A percentile compares a stretch with the other conserved stretches of the same genome.
Conservation (phyloP, 2,888 invertebrate genomes). For the Melieria crassipennis region DNA sequence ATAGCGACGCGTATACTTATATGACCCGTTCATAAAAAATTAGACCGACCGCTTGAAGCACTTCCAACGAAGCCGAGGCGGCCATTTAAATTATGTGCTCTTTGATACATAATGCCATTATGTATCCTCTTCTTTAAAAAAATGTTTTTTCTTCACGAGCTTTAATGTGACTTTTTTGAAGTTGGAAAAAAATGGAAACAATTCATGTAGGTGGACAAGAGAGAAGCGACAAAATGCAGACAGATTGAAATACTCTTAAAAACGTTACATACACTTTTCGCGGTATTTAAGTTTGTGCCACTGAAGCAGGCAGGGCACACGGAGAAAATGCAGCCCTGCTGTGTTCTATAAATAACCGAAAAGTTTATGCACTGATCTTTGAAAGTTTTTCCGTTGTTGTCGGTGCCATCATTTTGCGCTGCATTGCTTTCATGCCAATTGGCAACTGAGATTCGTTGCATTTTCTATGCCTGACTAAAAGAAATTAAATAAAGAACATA, state of each 20-base stretch:
- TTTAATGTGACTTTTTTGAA: too few species aligned
- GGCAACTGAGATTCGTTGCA: slow-evolving; percentile 21
- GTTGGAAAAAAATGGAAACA: neutral
- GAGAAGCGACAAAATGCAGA: neutral
- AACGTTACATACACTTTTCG: too few species aligned
- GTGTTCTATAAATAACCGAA: neutral
- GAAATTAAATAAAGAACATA: slow-evolving; percentile 29
- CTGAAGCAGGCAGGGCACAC: neutral
- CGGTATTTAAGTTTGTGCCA: neutral
- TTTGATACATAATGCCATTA: too few species aligned
- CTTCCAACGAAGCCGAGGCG: too few species aligned
- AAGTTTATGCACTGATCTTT: neutral
- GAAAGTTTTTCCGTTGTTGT: neutral
- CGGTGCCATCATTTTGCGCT: neutral
- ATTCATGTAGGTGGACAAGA: neutral
- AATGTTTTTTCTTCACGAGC: too few species aligned
- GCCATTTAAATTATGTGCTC: too few species aligned
- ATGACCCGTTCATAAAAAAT: too few species aligned
- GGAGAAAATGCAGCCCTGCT: neutral
- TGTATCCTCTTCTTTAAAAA: too few species aligned
- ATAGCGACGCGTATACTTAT: too few species aligned
- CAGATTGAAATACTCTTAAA: neutral
- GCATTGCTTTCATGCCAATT: slow-evolving; percentile 8
- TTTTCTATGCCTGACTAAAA: slow-evolving; percentile 13
- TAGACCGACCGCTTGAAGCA: too few species aligned